phyloP scores from a whole-genome alignment of 2,113 vertebrate genomes.

The Xiphophorus hellerii region DNA sequence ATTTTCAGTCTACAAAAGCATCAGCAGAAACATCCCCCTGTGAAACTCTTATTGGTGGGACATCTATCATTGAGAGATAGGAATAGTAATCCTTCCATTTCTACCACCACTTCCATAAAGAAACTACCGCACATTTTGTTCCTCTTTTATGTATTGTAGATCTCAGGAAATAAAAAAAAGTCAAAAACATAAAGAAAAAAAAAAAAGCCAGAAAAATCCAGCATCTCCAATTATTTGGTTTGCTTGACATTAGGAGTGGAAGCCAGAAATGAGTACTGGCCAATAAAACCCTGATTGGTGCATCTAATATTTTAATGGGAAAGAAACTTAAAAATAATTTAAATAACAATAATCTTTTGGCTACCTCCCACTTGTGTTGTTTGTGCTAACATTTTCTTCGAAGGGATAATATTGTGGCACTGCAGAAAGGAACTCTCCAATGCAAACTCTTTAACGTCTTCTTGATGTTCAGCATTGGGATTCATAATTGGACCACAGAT shows the following conservation, averaged over 20 bases:
- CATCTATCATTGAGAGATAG: not conserved
- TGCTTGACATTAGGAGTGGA: no score
- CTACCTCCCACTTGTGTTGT: not conserved
- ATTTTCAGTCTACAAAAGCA: not conserved
- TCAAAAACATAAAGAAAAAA: no score
- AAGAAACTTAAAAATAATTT: no score
- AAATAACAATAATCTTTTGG: not conserved
- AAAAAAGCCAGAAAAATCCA: no score
- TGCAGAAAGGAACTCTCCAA: not conserved
- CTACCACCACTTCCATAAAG: not conserved
- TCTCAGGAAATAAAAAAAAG: not conserved
- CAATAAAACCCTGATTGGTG: no score
- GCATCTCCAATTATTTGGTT: no score
- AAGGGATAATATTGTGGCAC: not conserved
- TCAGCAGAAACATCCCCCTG: not conserved
- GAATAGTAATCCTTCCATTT: not conserved
- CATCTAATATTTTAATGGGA: no score
- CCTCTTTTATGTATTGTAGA: not conserved
- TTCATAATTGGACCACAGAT: not conserved
- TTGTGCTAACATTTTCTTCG: not conserved
- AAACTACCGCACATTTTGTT: not conserved
- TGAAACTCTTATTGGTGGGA: not conserved
- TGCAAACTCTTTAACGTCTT: no score
- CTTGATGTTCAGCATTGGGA: not conserved
- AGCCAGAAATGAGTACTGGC: no score